Evolutionary conservation across 2,113 vertebrate genomes (phyloP).

Genomic region (Engystomops pustulosus): DNA sequence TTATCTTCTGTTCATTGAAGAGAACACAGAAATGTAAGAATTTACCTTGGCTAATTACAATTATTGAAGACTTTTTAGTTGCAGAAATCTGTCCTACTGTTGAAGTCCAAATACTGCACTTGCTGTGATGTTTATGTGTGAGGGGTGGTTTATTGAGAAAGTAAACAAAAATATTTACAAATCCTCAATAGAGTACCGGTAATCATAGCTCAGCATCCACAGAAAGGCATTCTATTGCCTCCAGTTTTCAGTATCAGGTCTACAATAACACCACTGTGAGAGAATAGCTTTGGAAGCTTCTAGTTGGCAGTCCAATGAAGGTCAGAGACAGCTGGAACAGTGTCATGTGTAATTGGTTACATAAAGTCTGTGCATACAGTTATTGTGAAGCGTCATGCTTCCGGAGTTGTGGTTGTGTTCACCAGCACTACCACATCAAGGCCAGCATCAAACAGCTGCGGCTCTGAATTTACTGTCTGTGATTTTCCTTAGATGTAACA

Average conservation of each 20-base stretch:
- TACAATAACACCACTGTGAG: no score
- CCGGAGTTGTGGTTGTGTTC: slow-evolving; percentile 29
- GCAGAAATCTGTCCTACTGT: no score
- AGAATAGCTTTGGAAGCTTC: not conserved
- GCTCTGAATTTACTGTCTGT: slow-evolving; percentile 12
- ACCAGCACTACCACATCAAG: slow-evolving; percentile 35
- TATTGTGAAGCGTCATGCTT: slow-evolving; percentile 19
- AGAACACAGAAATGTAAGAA: no score
- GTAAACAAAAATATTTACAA: not conserved
- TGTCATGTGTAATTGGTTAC: slow-evolving; percentile 13
- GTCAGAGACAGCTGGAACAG: slow-evolving; percentile 3
- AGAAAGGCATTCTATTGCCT: not conserved
- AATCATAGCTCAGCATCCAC: no score
- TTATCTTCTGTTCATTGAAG: no score
- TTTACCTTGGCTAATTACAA: no score
- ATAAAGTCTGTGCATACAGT: not conserved
- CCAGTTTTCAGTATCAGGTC: not conserved
- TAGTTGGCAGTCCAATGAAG: not conserved
- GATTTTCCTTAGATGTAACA: not conserved
- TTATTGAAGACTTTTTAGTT: no score
- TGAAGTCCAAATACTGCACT: no score
- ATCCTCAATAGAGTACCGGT: no score
- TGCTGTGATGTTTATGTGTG: no score
- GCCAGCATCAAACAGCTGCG: not conserved
- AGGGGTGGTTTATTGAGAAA: not conserved